A percentile compares a stretch with the other conserved stretches of the same genome.
Conservation (phyloP, 2,888 invertebrate genomes). For the Agrochola lychnidis region DNA sequence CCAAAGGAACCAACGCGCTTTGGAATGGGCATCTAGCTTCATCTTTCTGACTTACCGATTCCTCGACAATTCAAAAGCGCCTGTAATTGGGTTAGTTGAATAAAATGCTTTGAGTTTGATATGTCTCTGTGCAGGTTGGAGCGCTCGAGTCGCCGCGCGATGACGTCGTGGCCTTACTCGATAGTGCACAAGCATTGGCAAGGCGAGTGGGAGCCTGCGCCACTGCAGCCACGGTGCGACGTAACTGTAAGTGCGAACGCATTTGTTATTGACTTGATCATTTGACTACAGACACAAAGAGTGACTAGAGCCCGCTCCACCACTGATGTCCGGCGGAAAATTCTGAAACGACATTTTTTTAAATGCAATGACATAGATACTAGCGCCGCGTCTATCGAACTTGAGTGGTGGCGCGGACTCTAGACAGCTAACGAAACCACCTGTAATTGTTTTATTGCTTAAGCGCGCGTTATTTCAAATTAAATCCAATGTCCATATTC, state of each 20-base stretch:
- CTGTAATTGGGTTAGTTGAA: background rate
- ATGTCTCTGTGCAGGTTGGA: conserved; percentile 72
- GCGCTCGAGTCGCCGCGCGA: conserved; percentile 63
- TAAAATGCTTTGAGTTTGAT: background rate
- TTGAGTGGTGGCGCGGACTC: no score
- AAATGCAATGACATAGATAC: no score
- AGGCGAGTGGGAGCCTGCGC: conserved; percentile 76
- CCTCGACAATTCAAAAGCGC: background rate
- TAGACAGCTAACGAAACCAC: background rate
- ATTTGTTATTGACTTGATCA: background rate
- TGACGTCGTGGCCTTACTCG: conserved; percentile 82
- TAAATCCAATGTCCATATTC: background rate
- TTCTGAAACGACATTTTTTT: no score
- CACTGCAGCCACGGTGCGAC: conserved; percentile 82
- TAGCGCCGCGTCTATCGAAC: no score
- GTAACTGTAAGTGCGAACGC: conserved; percentile 70
- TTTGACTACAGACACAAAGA: background rate
- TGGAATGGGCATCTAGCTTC: background rate
- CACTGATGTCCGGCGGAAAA: no score
- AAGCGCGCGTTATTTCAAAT: background rate
- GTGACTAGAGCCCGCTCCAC: no score
- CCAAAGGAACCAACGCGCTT: no score
- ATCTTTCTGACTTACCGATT: background rate
- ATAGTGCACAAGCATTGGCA: conserved; percentile 79
- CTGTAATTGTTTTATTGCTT: background rate